These are phyloP conservation scores for Mesitornis unicolor DNA, from an alignment of 2,113 vertebrate genomes.

Conservation along the genomic window DNA sequence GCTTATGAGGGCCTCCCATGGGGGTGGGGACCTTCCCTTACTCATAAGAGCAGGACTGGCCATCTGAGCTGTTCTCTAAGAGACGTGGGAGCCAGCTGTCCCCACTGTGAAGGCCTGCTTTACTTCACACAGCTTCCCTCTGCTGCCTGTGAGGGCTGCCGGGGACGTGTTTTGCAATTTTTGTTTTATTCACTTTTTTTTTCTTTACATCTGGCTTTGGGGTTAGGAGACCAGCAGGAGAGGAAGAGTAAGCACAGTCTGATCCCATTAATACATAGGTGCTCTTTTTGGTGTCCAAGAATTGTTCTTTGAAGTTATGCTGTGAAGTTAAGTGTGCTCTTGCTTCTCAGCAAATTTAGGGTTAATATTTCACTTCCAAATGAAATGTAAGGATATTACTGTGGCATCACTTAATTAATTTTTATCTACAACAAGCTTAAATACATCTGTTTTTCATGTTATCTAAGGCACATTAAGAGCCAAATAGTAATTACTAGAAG, in stretches of 20 bases:
- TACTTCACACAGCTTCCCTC: fast-evolving
- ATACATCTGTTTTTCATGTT: fast-evolving
- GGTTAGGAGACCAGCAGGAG: too few relatives aligned
- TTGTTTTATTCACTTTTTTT: fast-evolving
- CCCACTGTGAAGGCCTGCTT: fast-evolving
- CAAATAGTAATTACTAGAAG: too few relatives aligned
- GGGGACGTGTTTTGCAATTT: fast-evolving
- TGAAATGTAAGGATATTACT: background rate
- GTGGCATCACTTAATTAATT: background rate
- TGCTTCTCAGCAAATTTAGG: background rate
- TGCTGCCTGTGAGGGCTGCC: fast-evolving
- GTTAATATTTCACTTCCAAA: background rate
- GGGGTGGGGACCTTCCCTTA: fast-evolving
- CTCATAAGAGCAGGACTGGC: fast-evolving
- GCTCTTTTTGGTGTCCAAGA: fast-evolving
- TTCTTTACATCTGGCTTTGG: fast-evolving
- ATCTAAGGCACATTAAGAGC: fast-evolving
- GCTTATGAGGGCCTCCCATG: fast-evolving
- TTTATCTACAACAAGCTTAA: background rate
- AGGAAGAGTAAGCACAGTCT: fast-evolving
- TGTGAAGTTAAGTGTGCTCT: background rate
- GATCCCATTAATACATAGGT: fast-evolving
- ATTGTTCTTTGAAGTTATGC: background rate
- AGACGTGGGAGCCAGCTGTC: fast-evolving
- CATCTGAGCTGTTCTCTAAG: fast-evolving